These are phyloP conservation scores for Oophaga sylvatica DNA, from an alignment of 2,797 vertebrate species.

Conservation along the genomic window DNA sequence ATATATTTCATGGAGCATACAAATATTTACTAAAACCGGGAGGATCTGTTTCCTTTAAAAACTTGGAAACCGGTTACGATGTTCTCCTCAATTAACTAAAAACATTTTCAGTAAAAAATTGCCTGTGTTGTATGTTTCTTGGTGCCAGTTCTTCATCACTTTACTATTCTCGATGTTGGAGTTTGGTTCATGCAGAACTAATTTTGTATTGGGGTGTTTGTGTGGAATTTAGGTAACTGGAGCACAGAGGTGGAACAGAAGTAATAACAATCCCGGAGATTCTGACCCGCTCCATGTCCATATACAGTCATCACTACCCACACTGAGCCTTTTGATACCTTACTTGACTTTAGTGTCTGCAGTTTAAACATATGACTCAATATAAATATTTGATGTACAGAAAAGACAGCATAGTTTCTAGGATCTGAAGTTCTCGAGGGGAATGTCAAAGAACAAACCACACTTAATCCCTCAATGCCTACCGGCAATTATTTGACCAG, in stretches of 20 bases:
- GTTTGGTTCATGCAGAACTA: background rate
- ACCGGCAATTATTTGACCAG: conserved; percentile 10
- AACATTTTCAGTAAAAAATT: too few species aligned
- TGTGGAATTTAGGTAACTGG: background rate
- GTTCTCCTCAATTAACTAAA: too few species aligned
- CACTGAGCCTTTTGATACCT: conserved; percentile 35
- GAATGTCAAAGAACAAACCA: conserved; percentile 24
- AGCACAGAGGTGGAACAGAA: background rate
- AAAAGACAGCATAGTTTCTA: conserved; percentile 41
- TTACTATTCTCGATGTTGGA: too few species aligned
- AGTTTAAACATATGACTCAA: conserved; percentile 51
- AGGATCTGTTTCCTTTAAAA: too few species aligned
- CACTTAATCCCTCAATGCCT: conserved; percentile 25
- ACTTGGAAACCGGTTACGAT: too few species aligned
- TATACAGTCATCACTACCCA: conserved; percentile 1
- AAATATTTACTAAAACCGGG: too few species aligned
- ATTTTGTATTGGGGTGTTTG: background rate
- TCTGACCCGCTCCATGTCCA: conserved; percentile 16
- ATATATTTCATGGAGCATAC: too few species aligned
- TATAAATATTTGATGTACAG: conserved; percentile 52
- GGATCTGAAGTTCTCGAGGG: conserved; percentile 24
- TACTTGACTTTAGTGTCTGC: conserved; percentile 32
- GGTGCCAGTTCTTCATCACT: too few species aligned
- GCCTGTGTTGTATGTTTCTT: too few species aligned
- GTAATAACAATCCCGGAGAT: background rate